Evolutionary conservation across 2,888 invertebrate species (phyloP), one percentile per base, ranked within the genome.

Genomic region (Holacanthella duospinosa): DNA sequence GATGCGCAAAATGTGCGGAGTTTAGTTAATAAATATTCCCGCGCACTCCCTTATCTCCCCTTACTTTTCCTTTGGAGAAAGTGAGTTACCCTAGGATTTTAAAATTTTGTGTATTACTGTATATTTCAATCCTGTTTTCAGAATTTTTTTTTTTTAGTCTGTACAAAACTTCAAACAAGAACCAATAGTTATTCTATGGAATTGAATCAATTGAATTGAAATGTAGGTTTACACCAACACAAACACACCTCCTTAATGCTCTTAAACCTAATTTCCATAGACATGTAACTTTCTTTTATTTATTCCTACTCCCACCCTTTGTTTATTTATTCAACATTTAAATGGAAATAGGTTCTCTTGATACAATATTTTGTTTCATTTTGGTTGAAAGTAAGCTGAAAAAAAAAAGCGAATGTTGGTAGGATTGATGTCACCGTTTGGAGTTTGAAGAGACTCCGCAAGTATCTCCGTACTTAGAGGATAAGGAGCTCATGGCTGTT

Each of bases 321-420:
- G 48, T 48, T 48, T 48, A 48, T 48, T 48, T 48, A 48, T 48
- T 48, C 48, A 48, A 48, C 48, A 48, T 48, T 48, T 48, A 48
- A 48, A 48, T 48, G 48, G 48, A 48, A 48, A 48, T 48, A 4
- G 19, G 6, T 48, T 21, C 48, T 21, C n/a, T 48, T 48, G 19
- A 48, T 21, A n/a, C 48, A 21, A 9, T 48, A 36, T 16, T 36
- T 36, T 36, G 9, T 36, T 36, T 16, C 36, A 6, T 36, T 36
- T 36, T 16, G n/a, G n/a, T n/a, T n/a, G n/a, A n/a, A n/a, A n/a
- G n/a, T n/a, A n/a, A n/a, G n/a, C n/a, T n/a, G n/a, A n/a, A 36
- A 12, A 12, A 12, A 6, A 36, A 36, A 36, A 36, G 36, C 36
- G 36, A 16, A 36, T 6, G 36, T 16, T 16, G 36, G 16, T 12